phyloP scores from a whole-genome alignment of 1,140 invertebrate species.

The Helicoverpa zea region DNA sequence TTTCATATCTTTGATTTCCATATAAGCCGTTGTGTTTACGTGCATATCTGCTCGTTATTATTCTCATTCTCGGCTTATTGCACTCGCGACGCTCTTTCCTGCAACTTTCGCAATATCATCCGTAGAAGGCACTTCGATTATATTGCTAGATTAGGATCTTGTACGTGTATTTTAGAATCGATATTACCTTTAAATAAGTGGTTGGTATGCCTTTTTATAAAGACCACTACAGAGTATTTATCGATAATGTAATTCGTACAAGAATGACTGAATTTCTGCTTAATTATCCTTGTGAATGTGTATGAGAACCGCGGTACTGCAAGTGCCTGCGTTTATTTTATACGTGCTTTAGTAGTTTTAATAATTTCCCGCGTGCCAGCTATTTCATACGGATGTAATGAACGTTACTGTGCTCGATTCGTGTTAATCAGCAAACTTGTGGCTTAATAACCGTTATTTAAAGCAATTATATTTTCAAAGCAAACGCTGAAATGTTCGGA shows the following conservation, averaged over 20 bases:
- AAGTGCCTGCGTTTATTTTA: conserved; percentile 16
- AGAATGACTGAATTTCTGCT: background rate
- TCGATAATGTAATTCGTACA: background rate
- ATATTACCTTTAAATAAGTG: conserved; percentile 20
- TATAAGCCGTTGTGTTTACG: conserved; percentile 31
- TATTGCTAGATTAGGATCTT: conserved; percentile 47
- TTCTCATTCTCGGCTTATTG: conserved; percentile 33
- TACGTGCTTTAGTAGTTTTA: conserved; percentile 39
- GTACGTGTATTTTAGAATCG: conserved; percentile 39
- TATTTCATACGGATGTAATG: conserved; percentile 46
- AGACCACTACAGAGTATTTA: background rate
- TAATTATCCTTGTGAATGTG: background rate
- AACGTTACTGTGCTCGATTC: conserved; percentile 49
- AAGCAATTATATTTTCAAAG: background rate
- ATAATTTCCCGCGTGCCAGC: conserved; percentile 32
- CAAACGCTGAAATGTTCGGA: background rate
- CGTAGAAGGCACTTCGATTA: conserved; percentile 37
- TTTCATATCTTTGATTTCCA: conserved; percentile 8
- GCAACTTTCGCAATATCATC: conserved; percentile 49
- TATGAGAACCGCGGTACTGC: conserved; percentile 6
- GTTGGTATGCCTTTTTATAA: background rate
- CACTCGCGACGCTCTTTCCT: conserved; percentile 37
- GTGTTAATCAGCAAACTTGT: conserved; percentile 57
- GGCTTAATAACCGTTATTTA: background rate
- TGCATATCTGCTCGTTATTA: conserved; percentile 23